Evolutionary conservation across 2,797 vertebrate species (phyloP), one percentile per base, ranked within the genome.

Genomic region (Erethizon dorsatum): DNA sequence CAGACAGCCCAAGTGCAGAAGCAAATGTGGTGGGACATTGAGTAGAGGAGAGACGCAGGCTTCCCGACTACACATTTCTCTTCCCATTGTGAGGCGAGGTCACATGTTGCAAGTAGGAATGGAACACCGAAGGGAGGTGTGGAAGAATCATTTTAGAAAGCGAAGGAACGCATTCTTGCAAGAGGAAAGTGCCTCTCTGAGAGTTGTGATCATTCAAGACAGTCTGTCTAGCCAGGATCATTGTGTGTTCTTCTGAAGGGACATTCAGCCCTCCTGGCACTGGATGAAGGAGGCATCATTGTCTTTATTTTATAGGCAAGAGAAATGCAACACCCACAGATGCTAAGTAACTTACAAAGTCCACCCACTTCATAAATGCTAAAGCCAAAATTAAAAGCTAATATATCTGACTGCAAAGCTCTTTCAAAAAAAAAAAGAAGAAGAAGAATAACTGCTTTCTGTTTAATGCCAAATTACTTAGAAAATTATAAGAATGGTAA

Each of bases 11-110:
- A 10, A 22, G 37, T 6, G 5, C 15, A 63, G 31, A 31, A 8
- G 11, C 3, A 59, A 28, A 6, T 0, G 0, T 3, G 1, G 1
- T 26, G 0, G 31, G 33, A 71, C 0, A 47, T 0, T 18, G 67
- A 61, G 8, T 4, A 1, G 5, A 26, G 0, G 12, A 63, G 37
- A 69, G 33, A 47, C 1, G 12, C 45, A 1, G 41, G 2, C 31
- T 67, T 83, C 28, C 41, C 5, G 4, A 10, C 0, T 15, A 3
- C 5, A 8, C 45, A 5, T 33, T 52, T 75, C 5, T 78, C 88
- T 86, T 24, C 28, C 67, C 18, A 18, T 0, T 61, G 8, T 31
- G 45, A 88, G 11, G 31, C 9, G 33, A 31, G 3, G 20, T 61
- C 54, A 83, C 50, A 17, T 37, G 6, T 3, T 65, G 7, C 61